A percentile compares a stretch with the other conserved stretches of the same genome.
These are phyloP conservation scores for Glaucidium brasilianum DNA, from an alignment of 2,113 vertebrate species.

Conservation along the genomic window DNA sequence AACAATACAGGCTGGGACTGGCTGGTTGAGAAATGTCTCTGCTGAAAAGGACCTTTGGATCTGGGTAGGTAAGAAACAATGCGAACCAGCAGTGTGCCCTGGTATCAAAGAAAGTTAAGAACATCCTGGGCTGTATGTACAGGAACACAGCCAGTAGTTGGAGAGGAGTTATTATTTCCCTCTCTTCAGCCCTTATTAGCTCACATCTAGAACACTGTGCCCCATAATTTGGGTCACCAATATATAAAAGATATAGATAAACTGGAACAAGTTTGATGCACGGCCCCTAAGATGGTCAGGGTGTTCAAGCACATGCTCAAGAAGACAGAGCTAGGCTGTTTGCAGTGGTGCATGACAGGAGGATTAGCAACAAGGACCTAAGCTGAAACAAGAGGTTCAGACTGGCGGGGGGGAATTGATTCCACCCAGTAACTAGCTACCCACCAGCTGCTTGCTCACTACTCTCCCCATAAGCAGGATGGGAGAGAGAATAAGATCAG, in stretches of 20 bases:
- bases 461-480: background rate
- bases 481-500: background rate
- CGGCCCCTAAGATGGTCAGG: background rate
- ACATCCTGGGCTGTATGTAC: background rate
- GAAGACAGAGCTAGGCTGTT: background rate
- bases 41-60: background rate
- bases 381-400: background rate
- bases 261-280: background rate
- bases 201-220: background rate
- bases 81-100: background rate
- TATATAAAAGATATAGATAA: background rate
- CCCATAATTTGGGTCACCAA: background rate
- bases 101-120: background rate
- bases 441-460: background rate
- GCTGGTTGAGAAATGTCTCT: background rate
- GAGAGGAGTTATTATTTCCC: background rate
- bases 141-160: background rate
- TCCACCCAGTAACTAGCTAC: background rate
- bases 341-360: background rate
- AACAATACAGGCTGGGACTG: background rate
- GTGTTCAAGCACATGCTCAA: background rate
- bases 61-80: background rate
- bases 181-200: background rate
- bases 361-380: background rate
- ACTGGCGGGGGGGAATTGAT: background rate